Conservation (phyloP, 2,797 vertebrate species). For the Aphelocoma californica region DNA sequence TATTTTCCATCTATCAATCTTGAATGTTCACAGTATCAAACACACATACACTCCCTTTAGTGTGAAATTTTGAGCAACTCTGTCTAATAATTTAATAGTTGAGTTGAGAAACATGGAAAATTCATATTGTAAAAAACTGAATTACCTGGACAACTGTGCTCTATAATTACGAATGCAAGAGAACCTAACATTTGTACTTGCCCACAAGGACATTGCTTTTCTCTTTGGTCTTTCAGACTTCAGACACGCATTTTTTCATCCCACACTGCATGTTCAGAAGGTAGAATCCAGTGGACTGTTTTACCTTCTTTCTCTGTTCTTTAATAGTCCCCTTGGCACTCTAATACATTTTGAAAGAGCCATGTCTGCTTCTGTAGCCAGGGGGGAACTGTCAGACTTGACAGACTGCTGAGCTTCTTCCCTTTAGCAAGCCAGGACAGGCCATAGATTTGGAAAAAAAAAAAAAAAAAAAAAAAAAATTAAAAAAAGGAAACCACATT, state of each 20-base stretch:
- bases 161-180: neutral
- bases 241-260: neutral
- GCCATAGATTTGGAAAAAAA: neutral
- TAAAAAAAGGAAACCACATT: neutral
- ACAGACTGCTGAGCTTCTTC: neutral
- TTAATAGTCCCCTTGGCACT: neutral
- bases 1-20: neutral
- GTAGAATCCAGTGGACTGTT: neutral
- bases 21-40: neutral
- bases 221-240: neutral
- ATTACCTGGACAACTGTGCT: neutral
- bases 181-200: neutral
- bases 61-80: neutral
- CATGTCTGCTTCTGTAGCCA: neutral
- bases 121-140: neutral
- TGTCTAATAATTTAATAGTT: neutral
- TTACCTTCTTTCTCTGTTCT: neutral
- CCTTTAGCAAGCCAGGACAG: neutral
- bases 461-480: fast-evolving
- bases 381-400: neutral
- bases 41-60: neutral
- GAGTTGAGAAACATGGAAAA: neutral
- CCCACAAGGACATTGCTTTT: neutral
- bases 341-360: constrained; percentile 1
- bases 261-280: neutral